A percentile compares a stretch with the other conserved stretches of the same genome.
Conservation (phyloP, 2,113 vertebrate species). For the Semnopithecus entellus region DNA sequence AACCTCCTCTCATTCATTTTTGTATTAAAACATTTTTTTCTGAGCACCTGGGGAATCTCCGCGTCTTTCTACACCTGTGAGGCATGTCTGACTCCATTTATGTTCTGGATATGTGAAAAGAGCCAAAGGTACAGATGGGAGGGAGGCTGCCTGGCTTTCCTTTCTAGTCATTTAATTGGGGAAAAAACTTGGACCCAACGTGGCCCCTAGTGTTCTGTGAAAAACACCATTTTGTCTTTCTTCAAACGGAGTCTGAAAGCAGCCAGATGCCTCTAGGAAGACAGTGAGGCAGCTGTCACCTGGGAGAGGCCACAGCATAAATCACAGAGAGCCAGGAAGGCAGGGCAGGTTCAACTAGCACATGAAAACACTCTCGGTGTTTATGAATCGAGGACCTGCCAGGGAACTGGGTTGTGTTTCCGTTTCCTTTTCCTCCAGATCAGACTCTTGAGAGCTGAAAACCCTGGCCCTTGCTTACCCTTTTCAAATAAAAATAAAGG, state of each 20-base stretch:
- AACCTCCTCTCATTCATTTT: not conserved
- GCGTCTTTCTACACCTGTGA: not conserved
- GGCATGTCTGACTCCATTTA: not conserved
- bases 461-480: not conserved
- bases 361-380: not conserved
- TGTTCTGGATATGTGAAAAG: not conserved
- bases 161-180: slow-evolving; percentile 21
- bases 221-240: slow-evolving; percentile 44
- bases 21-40: not conserved
- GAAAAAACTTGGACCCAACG: slow-evolving; percentile 44
- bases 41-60: not conserved
- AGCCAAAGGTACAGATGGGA: slow-evolving; percentile 31
- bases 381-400: not conserved
- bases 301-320: not conserved
- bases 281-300: slow-evolving; percentile 1
- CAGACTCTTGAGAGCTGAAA: not conserved
- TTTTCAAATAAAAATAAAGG: not conserved
- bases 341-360: not conserved
- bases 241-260: slow-evolving; percentile 30
- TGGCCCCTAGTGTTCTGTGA: not conserved
- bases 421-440: not conserved
- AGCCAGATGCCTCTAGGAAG: slow-evolving; percentile 7
- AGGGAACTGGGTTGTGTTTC: not conserved
- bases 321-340: not conserved
- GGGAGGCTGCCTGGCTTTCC: not conserved